Conservation (phyloP, 2,888 invertebrate genomes). For the Thysanoteuthis rhombus region DNA sequence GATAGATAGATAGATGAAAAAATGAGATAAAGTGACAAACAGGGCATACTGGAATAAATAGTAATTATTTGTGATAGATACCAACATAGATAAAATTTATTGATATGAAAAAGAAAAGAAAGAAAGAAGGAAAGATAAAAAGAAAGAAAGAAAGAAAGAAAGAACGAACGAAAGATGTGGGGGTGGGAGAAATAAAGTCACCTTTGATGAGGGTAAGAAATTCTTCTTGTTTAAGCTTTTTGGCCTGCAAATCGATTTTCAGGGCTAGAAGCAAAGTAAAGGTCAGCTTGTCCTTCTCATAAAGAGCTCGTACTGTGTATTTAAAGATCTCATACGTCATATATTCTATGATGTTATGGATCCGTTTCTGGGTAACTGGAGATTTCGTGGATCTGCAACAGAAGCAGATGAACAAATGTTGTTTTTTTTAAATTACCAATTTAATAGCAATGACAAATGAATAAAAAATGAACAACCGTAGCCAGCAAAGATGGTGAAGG, state of each 20-base stretch:
- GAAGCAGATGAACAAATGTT: too few species aligned
- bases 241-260: conserved; percentile 67
- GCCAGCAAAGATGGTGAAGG: too few species aligned
- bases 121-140: too few species aligned
- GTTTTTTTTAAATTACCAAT: not conserved
- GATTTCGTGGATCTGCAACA: conserved; percentile 61
- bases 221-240: conserved; percentile 64
- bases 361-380: conserved; percentile 66
- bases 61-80: too few species aligned
- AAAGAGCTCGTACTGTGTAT: conserved; percentile 66
- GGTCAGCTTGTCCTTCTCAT: conserved; percentile 67
- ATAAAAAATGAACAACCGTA: too few species aligned
- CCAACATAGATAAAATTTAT: too few species aligned
- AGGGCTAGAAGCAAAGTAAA: conserved; percentile 67
- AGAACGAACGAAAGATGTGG: too few species aligned
- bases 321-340: conserved; percentile 68
- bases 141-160: too few species aligned
- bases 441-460: too few species aligned
- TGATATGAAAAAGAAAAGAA: not conserved
- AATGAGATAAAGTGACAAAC: too few species aligned
- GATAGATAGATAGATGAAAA: too few species aligned
- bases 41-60: too few species aligned
- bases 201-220: conserved; percentile 66
- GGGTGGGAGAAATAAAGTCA: conserved; percentile 31
- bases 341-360: conserved; percentile 67